Conservation (phyloP, 2,797 vertebrate species). For the Columba guinea region DNA sequence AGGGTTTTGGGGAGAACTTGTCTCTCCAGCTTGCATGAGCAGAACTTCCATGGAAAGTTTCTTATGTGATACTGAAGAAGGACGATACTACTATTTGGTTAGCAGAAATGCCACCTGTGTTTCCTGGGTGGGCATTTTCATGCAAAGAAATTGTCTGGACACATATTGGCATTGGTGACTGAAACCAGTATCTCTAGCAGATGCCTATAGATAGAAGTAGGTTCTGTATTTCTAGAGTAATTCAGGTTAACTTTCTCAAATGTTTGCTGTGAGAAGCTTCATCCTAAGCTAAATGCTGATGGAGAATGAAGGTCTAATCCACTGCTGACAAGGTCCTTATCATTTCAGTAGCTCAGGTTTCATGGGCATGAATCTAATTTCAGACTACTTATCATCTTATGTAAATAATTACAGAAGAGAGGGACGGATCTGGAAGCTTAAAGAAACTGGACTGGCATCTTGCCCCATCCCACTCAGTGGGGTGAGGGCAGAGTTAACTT, state of each 20-base stretch:
- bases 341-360: background rate
- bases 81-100: background rate
- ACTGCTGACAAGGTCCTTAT: background rate
- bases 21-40: background rate
- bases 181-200: background rate
- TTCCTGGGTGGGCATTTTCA: background rate
- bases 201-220: background rate
- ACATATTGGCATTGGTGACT: background rate
- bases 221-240: background rate
- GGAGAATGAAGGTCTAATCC: background rate
- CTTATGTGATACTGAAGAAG: background rate
- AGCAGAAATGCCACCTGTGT: background rate
- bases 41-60: background rate
- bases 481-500: too few species aligned
- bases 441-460: background rate
- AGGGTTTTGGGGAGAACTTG: background rate
- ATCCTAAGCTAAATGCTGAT: background rate
- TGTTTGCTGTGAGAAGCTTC: background rate
- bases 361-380: background rate
- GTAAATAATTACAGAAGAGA: background rate
- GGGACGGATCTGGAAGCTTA: background rate
- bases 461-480: too few species aligned
- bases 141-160: background rate
- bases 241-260: slow-evolving; percentile 1
- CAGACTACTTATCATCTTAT: background rate